Evolutionary conservation across 1,140 invertebrate genomes (phyloP).

Genomic region (Phymorhynchus buccinoides): DNA sequence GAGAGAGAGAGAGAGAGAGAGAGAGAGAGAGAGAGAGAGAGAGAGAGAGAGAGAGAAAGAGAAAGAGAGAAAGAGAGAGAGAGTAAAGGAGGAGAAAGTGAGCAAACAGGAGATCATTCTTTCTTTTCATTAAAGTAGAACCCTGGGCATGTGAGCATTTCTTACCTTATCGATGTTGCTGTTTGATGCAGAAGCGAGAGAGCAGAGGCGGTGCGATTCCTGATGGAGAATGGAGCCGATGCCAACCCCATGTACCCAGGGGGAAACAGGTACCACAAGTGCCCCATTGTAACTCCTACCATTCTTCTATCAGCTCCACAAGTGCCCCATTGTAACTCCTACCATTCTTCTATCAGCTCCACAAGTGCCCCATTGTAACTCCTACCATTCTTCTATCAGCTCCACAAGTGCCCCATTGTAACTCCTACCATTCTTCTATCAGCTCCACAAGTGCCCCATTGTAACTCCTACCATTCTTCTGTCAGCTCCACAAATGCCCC

Average conservation of each 20-base stretch:
- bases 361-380: no score
- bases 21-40: not conserved
- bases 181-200: slow-evolving; percentile 53
- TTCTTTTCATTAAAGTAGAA: not conserved
- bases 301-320: no score
- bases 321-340: no score
- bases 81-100: not conserved
- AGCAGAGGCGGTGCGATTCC: slow-evolving; percentile 62
- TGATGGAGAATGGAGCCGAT: slow-evolving; percentile 68
- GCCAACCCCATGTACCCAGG: slow-evolving; percentile 64
- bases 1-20: no score
- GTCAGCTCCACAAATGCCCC: no score
- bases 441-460: no score
- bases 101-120: not conserved
- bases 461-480: no score
- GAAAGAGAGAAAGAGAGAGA: not conserved
- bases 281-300: no score
- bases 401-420: no score
- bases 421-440: no score
- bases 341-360: no score
- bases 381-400: no score
- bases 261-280: slow-evolving; percentile 64
- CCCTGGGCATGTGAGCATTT: not conserved
- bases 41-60: not conserved
- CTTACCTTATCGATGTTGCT: not conserved